Percentiles rank a stretch among this genome's conserved stretches.
Conservation (phyloP, 2,797 vertebrate species). For the Rhynchotus rufescens region DNA sequence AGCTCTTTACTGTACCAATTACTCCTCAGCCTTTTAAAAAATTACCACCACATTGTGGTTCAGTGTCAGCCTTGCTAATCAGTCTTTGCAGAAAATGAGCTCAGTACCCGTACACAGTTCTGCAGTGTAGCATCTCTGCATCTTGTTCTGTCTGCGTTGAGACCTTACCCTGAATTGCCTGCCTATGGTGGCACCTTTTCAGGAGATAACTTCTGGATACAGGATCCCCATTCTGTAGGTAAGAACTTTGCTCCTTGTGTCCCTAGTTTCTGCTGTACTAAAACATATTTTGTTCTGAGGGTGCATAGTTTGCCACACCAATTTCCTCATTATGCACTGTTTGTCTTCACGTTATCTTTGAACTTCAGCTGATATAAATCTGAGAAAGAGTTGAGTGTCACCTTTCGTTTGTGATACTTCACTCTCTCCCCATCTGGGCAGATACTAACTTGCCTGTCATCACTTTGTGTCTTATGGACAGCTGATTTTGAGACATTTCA, state of each 20-base stretch:
- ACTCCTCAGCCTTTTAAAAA: background rate
- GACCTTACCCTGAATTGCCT: background rate
- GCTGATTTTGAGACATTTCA: conserved; percentile 8
- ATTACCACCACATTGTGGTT: background rate
- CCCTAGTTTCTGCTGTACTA: background rate
- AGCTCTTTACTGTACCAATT: background rate
- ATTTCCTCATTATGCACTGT: conserved; percentile 26
- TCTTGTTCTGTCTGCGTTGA: background rate
- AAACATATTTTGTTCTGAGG: background rate
- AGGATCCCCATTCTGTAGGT: background rate
- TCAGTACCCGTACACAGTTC: background rate
- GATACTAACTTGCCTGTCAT: background rate
- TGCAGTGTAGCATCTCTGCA: background rate
- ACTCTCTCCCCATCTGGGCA: background rate
- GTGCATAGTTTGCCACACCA: background rate
- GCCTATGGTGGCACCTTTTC: background rate
- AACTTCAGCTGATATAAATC: conserved; percentile 7
- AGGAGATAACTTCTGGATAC: background rate
- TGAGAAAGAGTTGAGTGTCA: background rate
- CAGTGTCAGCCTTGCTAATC: background rate
- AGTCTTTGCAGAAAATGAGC: background rate
- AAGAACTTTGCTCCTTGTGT: background rate
- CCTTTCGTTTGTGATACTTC: background rate
- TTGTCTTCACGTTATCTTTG: conserved; percentile 12
- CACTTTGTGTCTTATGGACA: background rate